Conservation (phyloP, 2,797 vertebrate genomes). For the Lagocephalus sceleratus region DNA sequence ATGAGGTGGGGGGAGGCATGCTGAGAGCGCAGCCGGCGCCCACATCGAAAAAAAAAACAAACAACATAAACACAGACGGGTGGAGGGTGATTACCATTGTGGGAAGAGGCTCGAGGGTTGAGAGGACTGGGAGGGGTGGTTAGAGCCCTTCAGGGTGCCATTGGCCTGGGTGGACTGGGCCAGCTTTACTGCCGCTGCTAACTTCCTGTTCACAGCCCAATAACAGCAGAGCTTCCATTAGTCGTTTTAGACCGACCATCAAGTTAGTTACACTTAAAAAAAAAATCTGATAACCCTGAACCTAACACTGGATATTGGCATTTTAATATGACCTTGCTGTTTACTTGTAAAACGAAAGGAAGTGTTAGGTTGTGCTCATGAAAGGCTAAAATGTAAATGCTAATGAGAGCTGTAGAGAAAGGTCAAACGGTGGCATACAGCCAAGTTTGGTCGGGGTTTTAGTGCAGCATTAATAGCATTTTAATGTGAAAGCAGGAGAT, state of each 20-base stretch:
- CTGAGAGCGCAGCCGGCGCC: conserved; percentile 55
- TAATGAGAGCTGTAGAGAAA: conserved; percentile 32
- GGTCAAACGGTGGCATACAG: conserved; percentile 44
- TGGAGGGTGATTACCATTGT: conserved; percentile 87
- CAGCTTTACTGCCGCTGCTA: conserved; percentile 96
- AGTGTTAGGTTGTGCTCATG: background rate
- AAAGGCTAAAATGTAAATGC: conserved; percentile 30
- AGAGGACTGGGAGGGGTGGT: conserved; percentile 84
- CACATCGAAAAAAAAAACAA: conserved; percentile 30
- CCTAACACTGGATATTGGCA: background rate
- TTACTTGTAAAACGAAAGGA: too few species aligned
- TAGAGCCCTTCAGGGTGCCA: conserved; percentile 92
- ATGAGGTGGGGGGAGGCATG: conserved; percentile 62
- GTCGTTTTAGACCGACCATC: conserved; percentile 43
- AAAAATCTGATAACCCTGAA: background rate
- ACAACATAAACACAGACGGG: conserved; percentile 42
- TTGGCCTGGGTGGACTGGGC: conserved; percentile 94
- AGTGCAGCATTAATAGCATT: conserved; percentile 21
- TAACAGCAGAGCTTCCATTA: conserved; percentile 74
- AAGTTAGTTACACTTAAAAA: background rate
- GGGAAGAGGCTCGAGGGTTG: conserved; percentile 88
- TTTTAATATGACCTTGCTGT: too few species aligned
- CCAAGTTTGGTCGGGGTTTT: conserved; percentile 33
- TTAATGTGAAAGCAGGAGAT: conserved; percentile 19
- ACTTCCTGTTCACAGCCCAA: conserved; percentile 89